Evolutionary conservation across 2,797 vertebrate species (phyloP), one percentile per base, ranked within the genome.

Genomic region (Pagetopsis macropterus): DNA sequence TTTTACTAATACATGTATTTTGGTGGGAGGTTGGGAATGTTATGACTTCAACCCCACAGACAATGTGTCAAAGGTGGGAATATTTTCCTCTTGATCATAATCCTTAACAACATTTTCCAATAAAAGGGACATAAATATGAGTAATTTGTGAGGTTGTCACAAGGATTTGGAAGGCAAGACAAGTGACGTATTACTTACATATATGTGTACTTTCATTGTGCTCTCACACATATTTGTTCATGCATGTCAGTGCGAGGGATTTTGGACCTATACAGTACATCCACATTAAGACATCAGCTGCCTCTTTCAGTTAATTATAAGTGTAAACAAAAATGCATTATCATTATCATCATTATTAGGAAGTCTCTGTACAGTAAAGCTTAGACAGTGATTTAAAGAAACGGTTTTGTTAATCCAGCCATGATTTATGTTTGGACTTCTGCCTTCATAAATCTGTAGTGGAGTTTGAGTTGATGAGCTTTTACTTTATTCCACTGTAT

Each of bases 401-500:
- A 37, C 10, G 2, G 16, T 40, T 67, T 4, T 49, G 19, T 27
- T 70, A 66, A 76, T 76, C 61, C 44, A 21, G 37, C 23, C 48
- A 3, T 48, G 49, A 55, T 65, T 54, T 69, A 52, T 71, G 65
- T 85, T 74, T 65, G 52, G 60, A 61, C 13, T 1, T 46, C 69
- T n/a, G 2, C 40, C 48, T 60, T 70, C 48, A 67, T 81, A 72
- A 37, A 50, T 66, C 63, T 57, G 16, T 40, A 13, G 14, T 46
- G 16, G 65, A 72, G 45, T n/a, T n/a, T n/a, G n/a, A n/a, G n/a
- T 65, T 74, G 62, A 76, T 58, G 45, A 77, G 75, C 61, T 73
- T 72, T 59, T 41, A 58, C 27, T 83, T 72, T 55, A 44, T 75
- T 72, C 44, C 67, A 52, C 65, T 61, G 59, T 78, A 76, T 78